Evolutionary conservation across 1,140 invertebrate genomes (phyloP).

Genomic region (Drosophila watanabei): DNA sequence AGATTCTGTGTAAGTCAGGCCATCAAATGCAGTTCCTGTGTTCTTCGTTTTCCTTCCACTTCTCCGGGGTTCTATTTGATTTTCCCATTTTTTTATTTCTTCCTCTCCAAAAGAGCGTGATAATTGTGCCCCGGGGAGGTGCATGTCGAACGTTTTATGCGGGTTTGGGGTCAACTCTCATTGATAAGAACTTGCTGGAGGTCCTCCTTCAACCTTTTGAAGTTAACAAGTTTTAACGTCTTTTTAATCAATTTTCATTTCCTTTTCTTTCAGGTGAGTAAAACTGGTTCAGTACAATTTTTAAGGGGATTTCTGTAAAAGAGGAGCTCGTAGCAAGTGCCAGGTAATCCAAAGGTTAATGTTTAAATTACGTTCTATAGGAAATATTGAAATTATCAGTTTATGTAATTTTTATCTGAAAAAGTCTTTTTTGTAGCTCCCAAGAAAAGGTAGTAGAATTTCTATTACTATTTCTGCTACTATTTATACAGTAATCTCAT

Average conservation of each 20-base stretch:
- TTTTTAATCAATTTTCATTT: conserved; percentile 26
- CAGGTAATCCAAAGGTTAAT: conserved; percentile 23
- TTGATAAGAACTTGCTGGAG: conserved; percentile 36
- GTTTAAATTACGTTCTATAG: background rate
- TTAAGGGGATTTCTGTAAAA: background rate
- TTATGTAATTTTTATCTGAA: too few species aligned
- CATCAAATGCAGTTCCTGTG: conserved; percentile 77
- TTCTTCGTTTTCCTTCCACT: conserved; percentile 53
- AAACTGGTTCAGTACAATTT: background rate
- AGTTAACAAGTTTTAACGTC: background rate
- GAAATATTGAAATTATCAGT: background rate
- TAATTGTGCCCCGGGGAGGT: conserved; percentile 59
- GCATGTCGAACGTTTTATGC: conserved; percentile 24
- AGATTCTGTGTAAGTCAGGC: conserved; percentile 60
- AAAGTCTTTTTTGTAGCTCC: too few species aligned
- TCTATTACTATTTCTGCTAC: conserved; percentile 45
- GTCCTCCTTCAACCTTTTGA: conserved; percentile 21
- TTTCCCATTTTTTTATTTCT: conserved; percentile 27
- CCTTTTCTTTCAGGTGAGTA: conserved; percentile 68
- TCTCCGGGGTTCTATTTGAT: conserved; percentile 47
- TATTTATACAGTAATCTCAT: background rate
- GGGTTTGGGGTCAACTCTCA: conserved; percentile 27
- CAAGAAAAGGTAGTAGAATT: conserved; percentile 35
- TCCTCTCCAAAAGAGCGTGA: conserved; percentile 56
- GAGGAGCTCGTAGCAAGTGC: background rate